A percentile compares a stretch with the other conserved stretches of the same genome.
These are phyloP conservation scores for Probaryconus sp. DNA, from an alignment of 1,140 invertebrate species.

Conservation along the genomic window DNA sequence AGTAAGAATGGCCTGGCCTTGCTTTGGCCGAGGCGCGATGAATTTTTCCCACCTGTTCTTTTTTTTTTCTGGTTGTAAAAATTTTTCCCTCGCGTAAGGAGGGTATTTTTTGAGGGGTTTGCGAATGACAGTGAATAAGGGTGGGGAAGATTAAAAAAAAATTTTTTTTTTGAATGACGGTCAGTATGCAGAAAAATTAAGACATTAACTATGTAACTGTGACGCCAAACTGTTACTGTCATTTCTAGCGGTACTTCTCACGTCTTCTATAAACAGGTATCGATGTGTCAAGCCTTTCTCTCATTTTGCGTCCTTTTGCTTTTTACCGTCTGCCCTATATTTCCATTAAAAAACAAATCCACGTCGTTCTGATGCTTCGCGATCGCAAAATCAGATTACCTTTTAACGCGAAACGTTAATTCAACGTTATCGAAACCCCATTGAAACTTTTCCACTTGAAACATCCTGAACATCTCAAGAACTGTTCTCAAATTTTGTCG, in stretches of 20 bases:
- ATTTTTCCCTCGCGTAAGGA: too few relatives aligned
- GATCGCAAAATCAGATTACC: background rate
- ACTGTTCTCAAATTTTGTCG: too few relatives aligned
- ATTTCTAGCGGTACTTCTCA: conserved; percentile 39
- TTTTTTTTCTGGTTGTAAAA: too few relatives aligned
- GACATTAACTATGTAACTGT: conserved; percentile 23
- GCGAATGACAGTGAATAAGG: too few relatives aligned
- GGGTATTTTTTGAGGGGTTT: too few relatives aligned
- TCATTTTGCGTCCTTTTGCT: conserved; percentile 38
- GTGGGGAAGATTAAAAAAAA: too few relatives aligned
- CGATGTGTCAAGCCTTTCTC: conserved; percentile 25
- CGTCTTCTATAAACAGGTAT: conserved; percentile 15
- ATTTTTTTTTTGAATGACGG: background rate
- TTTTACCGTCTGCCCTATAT: conserved; percentile 26
- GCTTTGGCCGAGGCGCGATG: too few relatives aligned
- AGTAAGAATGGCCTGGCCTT: too few relatives aligned
- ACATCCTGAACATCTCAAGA: too few relatives aligned
- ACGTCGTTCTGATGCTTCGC: background rate
- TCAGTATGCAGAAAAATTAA: background rate
- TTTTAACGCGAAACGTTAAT: background rate
- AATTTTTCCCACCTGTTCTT: too few relatives aligned
- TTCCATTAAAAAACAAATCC: background rate
- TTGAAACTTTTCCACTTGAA: too few relatives aligned
- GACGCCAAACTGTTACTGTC: conserved; percentile 51
- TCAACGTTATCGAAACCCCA: too few relatives aligned